Evolutionary conservation across 2,113 vertebrate genomes (phyloP), one percentile per base, ranked within the genome.

Genomic region (Butastur rufipennis): DNA sequence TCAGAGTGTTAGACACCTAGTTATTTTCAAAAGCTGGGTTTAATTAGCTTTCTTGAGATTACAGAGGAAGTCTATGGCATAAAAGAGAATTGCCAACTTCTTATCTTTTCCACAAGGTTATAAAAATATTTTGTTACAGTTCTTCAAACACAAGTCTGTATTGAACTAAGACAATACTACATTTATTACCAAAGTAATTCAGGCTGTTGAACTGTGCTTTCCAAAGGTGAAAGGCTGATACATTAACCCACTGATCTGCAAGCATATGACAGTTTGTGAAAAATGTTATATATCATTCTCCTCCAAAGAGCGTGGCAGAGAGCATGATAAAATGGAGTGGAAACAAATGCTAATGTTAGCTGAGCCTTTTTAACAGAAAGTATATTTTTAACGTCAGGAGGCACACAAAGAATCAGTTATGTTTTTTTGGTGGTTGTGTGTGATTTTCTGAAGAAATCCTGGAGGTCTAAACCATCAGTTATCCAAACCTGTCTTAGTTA

Each of bases 41-140:
- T 93, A 93, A 97, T 94, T 89, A 95, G 43, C 65, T 68, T 86
- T 50, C 80, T 55, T 40, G 72, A 95, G 94, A 95, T 95, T 92
- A 79, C 66, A 36, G 72, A 81, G 29, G 6, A 78, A 90, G 81
- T 86, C 55, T 84, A 2, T 72, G 68, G 80, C 92, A 65, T 92
- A n/a, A 92, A 96, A 90, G 72, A 92, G 88, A 92, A 91, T 82
- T 90, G 78, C 78, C 62, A 90, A 75, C 72, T 50, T 81, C 89
- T 95, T 97, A 93, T 92, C 95, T 89, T 88, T 86, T 81, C 75
- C 72, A 43, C 91, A 75, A 84, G 94, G 94, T 95, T 96, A 90
- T 91, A 88, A 92, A 95, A 97, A 96, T 95, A 95, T 92, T 95
- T 78, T 92, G 95, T 93, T 95, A 71, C 94, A 73, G 90, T 95